These are phyloP conservation scores for Acrocephalus scirpaceus DNA, from an alignment of 2,797 vertebrate genomes.

Conservation along the genomic window DNA sequence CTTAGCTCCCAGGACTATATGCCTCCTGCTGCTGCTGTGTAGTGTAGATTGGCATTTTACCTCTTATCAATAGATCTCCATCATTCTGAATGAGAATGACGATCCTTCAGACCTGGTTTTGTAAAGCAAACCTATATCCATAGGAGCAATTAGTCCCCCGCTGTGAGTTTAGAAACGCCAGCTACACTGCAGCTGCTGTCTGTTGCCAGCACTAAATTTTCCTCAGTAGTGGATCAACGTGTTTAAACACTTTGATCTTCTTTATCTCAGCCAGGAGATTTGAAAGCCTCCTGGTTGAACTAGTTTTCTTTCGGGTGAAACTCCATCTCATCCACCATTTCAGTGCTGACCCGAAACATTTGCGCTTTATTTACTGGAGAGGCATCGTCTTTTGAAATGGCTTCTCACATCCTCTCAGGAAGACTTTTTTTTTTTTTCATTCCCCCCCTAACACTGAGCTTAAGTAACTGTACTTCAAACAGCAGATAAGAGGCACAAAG, in stretches of 20 bases:
- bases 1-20: not conserved
- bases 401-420: conserved; percentile 28
- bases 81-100: not conserved
- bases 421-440: not conserved
- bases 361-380: conserved; percentile 41
- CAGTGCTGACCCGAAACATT: conserved; percentile 55
- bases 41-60: not conserved
- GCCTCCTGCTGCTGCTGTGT: not conserved
- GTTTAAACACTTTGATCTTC: conserved; percentile 74
- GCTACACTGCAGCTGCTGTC: conserved; percentile 58
- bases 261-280: conserved; percentile 66
- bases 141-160: conserved; percentile 68
- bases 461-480: conserved; percentile 63
- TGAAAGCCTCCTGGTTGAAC: conserved; percentile 60
- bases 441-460: not conserved
- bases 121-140: conserved; percentile 56
- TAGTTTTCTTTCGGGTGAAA: conserved; percentile 45
- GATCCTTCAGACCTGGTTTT: conserved; percentile 38
- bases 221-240: conserved; percentile 67
- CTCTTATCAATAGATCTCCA: not conserved
- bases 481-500: conserved; percentile 56
- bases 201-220: conserved; percentile 65
- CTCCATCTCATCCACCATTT: conserved; percentile 58
- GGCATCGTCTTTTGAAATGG: conserved; percentile 48
- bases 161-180: conserved; percentile 62